A percentile compares a stretch with the other conserved stretches of the same genome.
Evolutionary conservation across 1,140 invertebrate genomes (phyloP).

Genomic region (Monomorium pharaonis): DNA sequence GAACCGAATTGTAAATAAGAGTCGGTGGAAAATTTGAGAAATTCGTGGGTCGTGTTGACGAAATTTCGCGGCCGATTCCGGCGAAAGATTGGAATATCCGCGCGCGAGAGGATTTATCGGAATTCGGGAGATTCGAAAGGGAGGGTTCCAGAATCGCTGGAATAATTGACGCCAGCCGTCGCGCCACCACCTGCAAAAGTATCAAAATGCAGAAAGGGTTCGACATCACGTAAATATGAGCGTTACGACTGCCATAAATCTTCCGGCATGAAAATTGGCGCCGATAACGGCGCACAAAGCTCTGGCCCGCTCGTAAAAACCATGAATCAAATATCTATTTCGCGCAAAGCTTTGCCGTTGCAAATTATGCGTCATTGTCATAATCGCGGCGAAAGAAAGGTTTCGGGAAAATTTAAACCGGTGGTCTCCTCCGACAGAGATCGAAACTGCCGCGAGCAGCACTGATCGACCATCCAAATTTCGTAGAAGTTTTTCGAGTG

Average conservation of each 20-base stretch:
- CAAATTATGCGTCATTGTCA: conserved; percentile 20
- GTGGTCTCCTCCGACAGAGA: background rate
- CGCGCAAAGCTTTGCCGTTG: conserved; percentile 25
- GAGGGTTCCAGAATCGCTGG: background rate
- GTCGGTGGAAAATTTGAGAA: background rate
- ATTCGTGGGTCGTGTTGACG: background rate
- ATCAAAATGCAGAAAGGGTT: conserved; percentile 46
- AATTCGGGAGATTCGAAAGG: background rate
- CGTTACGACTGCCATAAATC: conserved; percentile 48
- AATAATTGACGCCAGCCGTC: conserved; percentile 31
- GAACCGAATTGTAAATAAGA: background rate
- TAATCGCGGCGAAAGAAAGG: background rate
- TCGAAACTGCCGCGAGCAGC: background rate
- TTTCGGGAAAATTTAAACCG: background rate
- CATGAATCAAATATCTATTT: conserved; percentile 56
- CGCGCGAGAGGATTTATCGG: conserved; percentile 2
- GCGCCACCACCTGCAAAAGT: conserved; percentile 25
- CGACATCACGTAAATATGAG: conserved; percentile 49
- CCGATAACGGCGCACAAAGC: conserved; percentile 32
- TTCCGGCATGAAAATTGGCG: conserved; percentile 39
- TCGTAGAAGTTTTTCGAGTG: background rate
- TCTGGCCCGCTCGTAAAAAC: conserved; percentile 42
- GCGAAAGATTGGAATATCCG: conserved; percentile 15
- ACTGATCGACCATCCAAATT: background rate
- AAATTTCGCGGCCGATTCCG: background rate